Conservation (phyloP, 2,888 invertebrate genomes). For the Lasius fuliginosus region DNA sequence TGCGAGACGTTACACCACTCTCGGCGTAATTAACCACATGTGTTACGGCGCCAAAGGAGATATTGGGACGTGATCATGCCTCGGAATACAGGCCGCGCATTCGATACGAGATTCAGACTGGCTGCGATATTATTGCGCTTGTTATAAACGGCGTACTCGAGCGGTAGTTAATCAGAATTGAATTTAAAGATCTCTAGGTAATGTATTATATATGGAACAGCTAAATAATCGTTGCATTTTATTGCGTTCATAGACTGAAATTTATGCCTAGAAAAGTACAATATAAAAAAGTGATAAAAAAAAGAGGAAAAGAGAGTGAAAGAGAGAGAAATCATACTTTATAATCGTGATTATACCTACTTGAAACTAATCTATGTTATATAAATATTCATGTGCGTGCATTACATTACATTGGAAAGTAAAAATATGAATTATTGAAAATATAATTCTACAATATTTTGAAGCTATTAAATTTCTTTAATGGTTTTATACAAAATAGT, state of each 20-base stretch:
- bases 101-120: conserved; percentile 59
- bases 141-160: conserved; percentile 69
- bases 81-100: conserved; percentile 60
- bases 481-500: neutral
- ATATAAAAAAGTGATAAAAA: neutral
- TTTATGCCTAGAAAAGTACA: neutral
- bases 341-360: too few relatives aligned
- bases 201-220: conserved; percentile 40
- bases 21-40: conserved; percentile 66
- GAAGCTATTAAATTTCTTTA: neutral
- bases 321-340: too few relatives aligned
- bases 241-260: neutral
- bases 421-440: neutral
- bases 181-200: conserved; percentile 71
- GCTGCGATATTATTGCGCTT: conserved; percentile 61
- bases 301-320: too few relatives aligned
- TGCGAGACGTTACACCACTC: conserved; percentile 36
- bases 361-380: neutral
- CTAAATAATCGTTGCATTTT: conserved; percentile 58
- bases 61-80: conserved; percentile 57
- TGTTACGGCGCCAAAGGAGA: conserved; percentile 59
- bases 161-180: conserved; percentile 73
- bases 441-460: conserved; percentile 4
- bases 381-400: too few relatives aligned
- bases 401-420: neutral